Evolutionary conservation across 2,113 vertebrate genomes (phyloP).

Genomic region (Saguinus imperator): DNA sequence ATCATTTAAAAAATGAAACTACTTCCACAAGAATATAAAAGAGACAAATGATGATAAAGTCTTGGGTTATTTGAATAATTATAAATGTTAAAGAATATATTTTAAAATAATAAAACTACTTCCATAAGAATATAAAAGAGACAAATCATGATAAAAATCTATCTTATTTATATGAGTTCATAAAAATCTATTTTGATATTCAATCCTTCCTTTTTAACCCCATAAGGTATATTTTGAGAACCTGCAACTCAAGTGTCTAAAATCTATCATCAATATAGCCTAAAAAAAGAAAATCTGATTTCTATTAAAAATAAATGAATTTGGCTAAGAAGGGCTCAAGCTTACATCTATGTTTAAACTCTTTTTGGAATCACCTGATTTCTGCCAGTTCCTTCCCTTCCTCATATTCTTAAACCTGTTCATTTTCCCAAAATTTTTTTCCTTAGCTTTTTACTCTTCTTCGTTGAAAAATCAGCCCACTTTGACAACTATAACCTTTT

Average conservation of each 20-base stretch:
- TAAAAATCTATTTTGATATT: not conserved
- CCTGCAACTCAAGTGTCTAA: not conserved
- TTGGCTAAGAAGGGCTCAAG: not conserved
- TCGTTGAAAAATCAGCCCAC: not conserved
- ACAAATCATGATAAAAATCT: conserved; percentile 4
- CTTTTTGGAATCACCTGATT: conserved; percentile 12
- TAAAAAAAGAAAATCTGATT: conserved; percentile 35
- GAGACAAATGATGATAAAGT: not conserved
- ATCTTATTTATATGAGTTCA: not conserved
- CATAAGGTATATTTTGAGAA: not conserved
- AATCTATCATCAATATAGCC: conserved; percentile 11
- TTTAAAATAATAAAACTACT: not conserved
- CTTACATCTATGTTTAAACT: not conserved
- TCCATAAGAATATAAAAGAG: conserved; percentile 16
- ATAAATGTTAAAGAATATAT: not conserved
- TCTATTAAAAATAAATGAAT: not conserved
- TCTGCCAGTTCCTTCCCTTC: not conserved
- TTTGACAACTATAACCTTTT: not conserved
- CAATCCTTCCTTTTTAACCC: not conserved
- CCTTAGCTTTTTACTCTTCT: not conserved
- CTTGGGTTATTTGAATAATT: not conserved
- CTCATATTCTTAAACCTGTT: not conserved
- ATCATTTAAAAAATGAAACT: conserved; percentile 10
- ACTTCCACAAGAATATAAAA: not conserved
- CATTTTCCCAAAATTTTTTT: not conserved